phyloP scores from a whole-genome alignment of 2,888 invertebrate genomes.

The Acanthosepion esculentum region DNA sequence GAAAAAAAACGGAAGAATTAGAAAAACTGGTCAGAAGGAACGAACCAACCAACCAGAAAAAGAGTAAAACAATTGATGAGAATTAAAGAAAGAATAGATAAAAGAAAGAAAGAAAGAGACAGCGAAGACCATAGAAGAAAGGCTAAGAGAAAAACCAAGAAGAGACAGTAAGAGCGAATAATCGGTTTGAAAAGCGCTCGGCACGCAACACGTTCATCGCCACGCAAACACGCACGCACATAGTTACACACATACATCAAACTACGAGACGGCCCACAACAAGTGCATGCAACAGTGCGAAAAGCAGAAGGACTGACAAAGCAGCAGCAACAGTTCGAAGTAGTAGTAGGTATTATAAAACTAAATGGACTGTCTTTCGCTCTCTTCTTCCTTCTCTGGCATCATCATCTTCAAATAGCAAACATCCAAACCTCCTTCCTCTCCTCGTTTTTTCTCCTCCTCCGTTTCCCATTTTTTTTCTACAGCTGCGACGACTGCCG shows the following conservation, averaged over 20 bases:
- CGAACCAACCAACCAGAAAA: no score
- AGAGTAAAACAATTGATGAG: no score
- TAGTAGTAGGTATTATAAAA: not conserved
- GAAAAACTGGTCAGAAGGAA: no score
- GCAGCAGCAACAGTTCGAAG: not conserved
- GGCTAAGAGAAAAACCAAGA: not conserved
- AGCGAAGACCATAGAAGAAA: not conserved
- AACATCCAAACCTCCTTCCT: not conserved
- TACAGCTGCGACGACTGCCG: not conserved
- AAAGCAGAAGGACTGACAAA: not conserved
- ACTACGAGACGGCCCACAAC: constrained; percentile 3
- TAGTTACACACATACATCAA: not conserved
- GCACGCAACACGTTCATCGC: constrained; percentile 10
- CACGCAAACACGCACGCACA: not conserved
- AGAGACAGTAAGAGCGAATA: not conserved
- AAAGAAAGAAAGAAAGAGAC: not conserved
- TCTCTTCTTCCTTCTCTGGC: not conserved
- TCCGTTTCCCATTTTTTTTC: not conserved
- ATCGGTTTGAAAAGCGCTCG: not conserved
- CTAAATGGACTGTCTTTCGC: not conserved
- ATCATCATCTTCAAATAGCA: not conserved
- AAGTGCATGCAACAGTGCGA: constrained; percentile 33
- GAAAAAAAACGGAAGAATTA: no score
- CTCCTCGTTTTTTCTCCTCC: not conserved
- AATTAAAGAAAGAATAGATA: no score